A percentile compares a stretch with the other conserved stretches of the same genome.
These are phyloP conservation scores for Odocoileus virginianus DNA, from an alignment of 2,113 vertebrate genomes.

Conservation along the genomic window DNA sequence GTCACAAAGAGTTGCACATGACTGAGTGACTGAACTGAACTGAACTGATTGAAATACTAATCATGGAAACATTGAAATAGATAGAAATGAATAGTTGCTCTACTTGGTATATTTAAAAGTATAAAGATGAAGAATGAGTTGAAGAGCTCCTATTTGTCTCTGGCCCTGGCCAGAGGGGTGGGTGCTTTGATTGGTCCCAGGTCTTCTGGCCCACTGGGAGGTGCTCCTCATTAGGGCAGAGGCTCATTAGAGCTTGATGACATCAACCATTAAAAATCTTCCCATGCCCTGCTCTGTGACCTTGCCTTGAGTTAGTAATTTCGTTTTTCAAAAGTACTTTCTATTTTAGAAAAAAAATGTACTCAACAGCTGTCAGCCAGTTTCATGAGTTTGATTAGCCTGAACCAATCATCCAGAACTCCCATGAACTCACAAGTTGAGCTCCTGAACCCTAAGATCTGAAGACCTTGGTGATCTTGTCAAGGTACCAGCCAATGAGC, in stretches of 20 bases:
- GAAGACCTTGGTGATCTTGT: slow-evolving; percentile 7
- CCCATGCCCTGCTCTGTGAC: neutral
- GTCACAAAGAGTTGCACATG: neutral
- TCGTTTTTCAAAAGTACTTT: slow-evolving; percentile 51
- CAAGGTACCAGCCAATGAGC: neutral
- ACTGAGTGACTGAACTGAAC: neutral
- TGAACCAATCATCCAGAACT: slow-evolving; percentile 48
- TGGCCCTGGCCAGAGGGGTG: neutral
- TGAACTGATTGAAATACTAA: neutral
- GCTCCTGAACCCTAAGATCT: slow-evolving; percentile 6
- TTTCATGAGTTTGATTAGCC: slow-evolving; percentile 50
- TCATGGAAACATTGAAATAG: neutral
- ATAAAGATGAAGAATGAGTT: neutral
- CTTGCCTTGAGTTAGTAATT: slow-evolving; percentile 54
- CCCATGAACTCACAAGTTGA: neutral
- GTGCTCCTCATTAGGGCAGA: neutral
- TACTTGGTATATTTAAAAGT: neutral
- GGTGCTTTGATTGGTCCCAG: neutral
- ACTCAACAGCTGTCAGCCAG: slow-evolving; percentile 35
- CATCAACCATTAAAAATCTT: slow-evolving; percentile 8
- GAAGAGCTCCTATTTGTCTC: neutral
- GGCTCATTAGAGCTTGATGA: neutral
- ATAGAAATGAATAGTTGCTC: neutral
- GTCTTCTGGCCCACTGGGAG: neutral
- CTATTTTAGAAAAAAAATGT: neutral